Conservation (phyloP, 2,797 vertebrate species). For the Phrynocephalus guinanensis region DNA sequence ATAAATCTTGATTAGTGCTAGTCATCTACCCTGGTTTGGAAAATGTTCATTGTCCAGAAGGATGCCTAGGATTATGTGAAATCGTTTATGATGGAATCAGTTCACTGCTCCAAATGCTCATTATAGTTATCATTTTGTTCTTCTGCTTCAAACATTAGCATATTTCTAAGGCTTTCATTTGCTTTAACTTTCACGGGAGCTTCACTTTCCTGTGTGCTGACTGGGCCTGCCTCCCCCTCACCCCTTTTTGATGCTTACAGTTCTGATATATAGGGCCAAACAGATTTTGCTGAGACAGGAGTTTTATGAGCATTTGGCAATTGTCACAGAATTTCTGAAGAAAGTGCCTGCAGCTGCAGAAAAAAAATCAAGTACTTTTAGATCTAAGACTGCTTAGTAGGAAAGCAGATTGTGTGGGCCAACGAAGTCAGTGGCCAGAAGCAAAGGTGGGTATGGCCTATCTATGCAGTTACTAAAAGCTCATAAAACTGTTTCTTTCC, state of each 20-base stretch:
- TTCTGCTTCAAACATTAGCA: not conserved
- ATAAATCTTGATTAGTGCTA: not conserved
- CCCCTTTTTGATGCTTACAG: not conserved
- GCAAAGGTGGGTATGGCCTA: not conserved
- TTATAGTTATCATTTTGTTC: not conserved
- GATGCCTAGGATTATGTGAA: not conserved
- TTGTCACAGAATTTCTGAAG: conserved; percentile 10
- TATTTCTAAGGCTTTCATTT: not conserved
- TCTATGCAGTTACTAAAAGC: not conserved
- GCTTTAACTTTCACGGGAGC: conserved; percentile 12
- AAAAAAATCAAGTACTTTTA: conserved; percentile 9
- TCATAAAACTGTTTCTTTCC: not conserved
- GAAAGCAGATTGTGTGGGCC: not conserved
- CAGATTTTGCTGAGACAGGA: conserved; percentile 30
- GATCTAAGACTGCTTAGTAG: not conserved
- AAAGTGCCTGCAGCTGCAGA: conserved; percentile 18
- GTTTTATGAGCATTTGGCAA: conserved; percentile 27
- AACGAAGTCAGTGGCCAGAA: not conserved
- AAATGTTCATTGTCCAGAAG: not conserved
- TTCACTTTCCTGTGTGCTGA: conserved; percentile 18
- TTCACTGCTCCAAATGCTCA: not conserved
- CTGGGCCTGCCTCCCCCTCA: not conserved
- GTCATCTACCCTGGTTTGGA: not conserved
- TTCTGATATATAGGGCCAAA: conserved; percentile 24
- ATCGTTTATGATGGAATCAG: not conserved